Conservation (phyloP, 2,797 vertebrate genomes). For the Ceyx erithaca region DNA sequence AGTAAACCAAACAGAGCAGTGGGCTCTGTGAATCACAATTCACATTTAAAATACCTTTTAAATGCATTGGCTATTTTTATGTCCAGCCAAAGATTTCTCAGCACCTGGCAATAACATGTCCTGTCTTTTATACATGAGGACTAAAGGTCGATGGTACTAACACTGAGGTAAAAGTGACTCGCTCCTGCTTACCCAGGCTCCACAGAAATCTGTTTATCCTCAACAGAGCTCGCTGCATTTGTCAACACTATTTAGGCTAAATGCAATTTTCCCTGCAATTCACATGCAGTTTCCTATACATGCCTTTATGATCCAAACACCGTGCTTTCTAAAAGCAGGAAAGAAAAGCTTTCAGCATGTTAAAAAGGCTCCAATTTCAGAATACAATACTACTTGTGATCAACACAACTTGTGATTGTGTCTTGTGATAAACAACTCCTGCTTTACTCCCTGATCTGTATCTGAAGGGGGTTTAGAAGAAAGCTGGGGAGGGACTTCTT, state of each 20-base stretch:
- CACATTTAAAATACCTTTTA: neutral
- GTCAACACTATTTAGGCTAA: neutral
- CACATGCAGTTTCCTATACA: fast-evolving
- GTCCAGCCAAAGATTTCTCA: neutral
- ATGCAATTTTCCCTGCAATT: neutral
- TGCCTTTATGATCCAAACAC: neutral
- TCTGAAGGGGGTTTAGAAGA: too few relatives aligned
- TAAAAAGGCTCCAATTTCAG: neutral
- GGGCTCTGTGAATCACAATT: neutral
- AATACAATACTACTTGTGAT: neutral
- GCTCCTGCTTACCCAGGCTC: neutral
- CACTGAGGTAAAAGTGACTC: neutral
- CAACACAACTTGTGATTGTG: too few relatives aligned
- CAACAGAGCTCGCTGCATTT: neutral
- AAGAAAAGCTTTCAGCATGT: neutral
- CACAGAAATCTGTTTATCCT: neutral
- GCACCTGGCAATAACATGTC: neutral
- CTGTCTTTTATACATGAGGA: neutral
- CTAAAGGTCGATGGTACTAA: neutral
- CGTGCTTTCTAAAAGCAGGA: neutral
- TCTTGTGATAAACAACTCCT: neutral
- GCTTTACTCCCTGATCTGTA: neutral
- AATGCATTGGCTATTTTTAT: neutral
- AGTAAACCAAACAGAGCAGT: neutral
- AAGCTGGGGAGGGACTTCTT: too few relatives aligned